Conservation (phyloP, 1,140 invertebrate genomes). For the Drosophila ercepeae region DNA sequence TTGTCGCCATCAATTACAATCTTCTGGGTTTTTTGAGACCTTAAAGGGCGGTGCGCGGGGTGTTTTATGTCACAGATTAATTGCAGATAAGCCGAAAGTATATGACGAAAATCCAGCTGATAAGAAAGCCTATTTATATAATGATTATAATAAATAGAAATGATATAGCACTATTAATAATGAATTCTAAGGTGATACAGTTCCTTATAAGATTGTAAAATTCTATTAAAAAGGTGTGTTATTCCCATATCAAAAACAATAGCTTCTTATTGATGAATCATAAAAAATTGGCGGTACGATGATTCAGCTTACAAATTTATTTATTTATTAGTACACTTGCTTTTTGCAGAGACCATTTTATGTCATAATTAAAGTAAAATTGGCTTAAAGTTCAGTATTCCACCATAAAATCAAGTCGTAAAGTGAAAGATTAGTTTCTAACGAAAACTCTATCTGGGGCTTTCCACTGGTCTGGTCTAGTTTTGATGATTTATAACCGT, state of each 20-base stretch:
- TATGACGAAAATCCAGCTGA: conserved; percentile 13
- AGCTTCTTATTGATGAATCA: neutral
- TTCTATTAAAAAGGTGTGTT: conserved; percentile 3
- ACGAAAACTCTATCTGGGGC: conserved; percentile 26
- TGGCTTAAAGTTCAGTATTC: conserved; percentile 7
- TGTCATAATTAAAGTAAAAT: conserved; percentile 1
- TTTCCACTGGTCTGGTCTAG: conserved; percentile 4
- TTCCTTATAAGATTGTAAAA: conserved; percentile 5
- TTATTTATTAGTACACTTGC: neutral
- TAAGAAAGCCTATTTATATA: conserved; percentile 4
- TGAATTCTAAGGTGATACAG: neutral
- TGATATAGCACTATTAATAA: neutral
- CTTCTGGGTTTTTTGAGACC: conserved; percentile 6
- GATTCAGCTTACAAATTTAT: conserved; percentile 3
- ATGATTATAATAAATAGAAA: neutral
- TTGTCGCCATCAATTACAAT: conserved; percentile 11
- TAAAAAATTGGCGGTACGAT: neutral
- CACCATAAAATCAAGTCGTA: conserved; percentile 7
- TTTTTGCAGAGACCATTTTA: neutral
- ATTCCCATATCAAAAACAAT: neutral
- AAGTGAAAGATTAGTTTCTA: conserved; percentile 23
- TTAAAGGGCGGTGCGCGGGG: neutral
- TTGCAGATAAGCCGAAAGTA: conserved; percentile 6
- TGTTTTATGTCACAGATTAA: conserved; percentile 13
- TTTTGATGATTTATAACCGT: conserved; percentile 10